A percentile compares a stretch with the other conserved stretches of the same genome.
Evolutionary conservation across 35 echinoderm and acorn worm genomes (phyloP).

Genomic region (Anneissia japonica): DNA sequence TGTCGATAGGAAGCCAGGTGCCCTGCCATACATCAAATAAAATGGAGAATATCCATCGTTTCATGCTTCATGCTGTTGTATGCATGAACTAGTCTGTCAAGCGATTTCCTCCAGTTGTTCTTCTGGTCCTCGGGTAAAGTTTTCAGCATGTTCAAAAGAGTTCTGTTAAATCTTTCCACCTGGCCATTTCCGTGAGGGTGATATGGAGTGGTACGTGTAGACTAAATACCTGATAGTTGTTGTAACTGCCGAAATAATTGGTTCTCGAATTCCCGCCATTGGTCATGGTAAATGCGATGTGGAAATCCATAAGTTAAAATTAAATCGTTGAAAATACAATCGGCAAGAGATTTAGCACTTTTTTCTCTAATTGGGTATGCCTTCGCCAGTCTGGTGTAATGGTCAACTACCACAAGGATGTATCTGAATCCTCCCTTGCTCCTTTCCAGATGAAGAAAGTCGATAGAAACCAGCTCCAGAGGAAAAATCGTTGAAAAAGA

Average conservation of each 20-base stretch:
- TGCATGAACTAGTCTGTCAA: slow-evolving; percentile 6
- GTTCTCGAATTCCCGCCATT: slow-evolving; percentile 59
- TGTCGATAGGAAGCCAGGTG: slow-evolving; percentile 57
- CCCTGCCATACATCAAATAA: slow-evolving; percentile 60
- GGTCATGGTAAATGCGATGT: slow-evolving; percentile 37
- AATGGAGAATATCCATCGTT: slow-evolving; percentile 49
- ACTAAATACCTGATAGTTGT: slow-evolving; percentile 23
- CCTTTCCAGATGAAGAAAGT: slow-evolving; percentile 53
- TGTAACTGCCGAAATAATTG: slow-evolving; percentile 32
- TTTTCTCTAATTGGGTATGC: slow-evolving; percentile 72
- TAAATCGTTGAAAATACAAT: slow-evolving; percentile 48
- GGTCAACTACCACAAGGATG: slow-evolving; percentile 62
- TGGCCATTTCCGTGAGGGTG: background rate
- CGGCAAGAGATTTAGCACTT: slow-evolving; percentile 40
- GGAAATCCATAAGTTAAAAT: slow-evolving; percentile 34
- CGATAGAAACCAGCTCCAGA: slow-evolving; percentile 51
- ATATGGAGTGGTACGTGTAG: slow-evolving; percentile 50
- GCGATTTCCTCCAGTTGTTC: background rate
- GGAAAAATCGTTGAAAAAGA: background rate
- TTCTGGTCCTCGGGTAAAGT: background rate
- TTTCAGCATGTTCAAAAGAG: background rate
- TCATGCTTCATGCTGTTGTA: slow-evolving; percentile 10
- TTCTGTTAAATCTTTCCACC: background rate
- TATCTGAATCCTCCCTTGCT: slow-evolving; percentile 57
- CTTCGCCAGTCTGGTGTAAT: slow-evolving; percentile 54